These are phyloP conservation scores for Ladona fulva DNA, from an alignment of 1,140 invertebrate species.

Conservation along the genomic window DNA sequence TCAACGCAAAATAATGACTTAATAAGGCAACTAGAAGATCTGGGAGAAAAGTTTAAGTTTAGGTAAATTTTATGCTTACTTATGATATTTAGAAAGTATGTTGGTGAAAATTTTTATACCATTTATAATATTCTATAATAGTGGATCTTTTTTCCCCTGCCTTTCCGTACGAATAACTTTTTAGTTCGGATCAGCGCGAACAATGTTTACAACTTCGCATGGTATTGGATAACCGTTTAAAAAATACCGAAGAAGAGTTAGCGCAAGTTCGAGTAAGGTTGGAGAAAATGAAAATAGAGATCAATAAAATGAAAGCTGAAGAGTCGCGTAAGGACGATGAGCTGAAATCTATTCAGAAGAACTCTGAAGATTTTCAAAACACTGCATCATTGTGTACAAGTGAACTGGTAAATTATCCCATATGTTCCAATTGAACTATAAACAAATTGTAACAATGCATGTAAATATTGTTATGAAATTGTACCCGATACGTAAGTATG, in stretches of 20 bases:
- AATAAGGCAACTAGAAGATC: slow-evolving; percentile 37
- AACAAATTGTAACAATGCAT: too few relatives aligned
- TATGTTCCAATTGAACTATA: not conserved
- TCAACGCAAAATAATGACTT: slow-evolving; percentile 41
- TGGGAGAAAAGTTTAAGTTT: slow-evolving; percentile 40
- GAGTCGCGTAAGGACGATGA: slow-evolving; percentile 28
- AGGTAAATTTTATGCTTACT: slow-evolving; percentile 31
- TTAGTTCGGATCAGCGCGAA: slow-evolving; percentile 37
- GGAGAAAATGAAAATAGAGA: slow-evolving; percentile 8
- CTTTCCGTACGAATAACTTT: slow-evolving; percentile 8
- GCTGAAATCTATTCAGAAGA: slow-evolving; percentile 29
- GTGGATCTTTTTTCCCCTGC: slow-evolving; percentile 20
- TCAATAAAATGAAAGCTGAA: not conserved
- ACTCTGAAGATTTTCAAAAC: slow-evolving; percentile 30
- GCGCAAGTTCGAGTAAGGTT: slow-evolving; percentile 11
- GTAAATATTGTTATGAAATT: too few relatives aligned
- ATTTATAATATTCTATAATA: slow-evolving; percentile 13
- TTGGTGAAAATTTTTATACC: not conserved
- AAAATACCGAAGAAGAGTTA: slow-evolving; percentile 20
- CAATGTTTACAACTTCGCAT: slow-evolving; percentile 32
- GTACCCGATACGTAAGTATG: too few relatives aligned
- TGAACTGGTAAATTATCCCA: slow-evolving; percentile 27
- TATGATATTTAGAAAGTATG: not conserved
- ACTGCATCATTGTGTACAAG: slow-evolving; percentile 32
- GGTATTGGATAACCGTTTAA: slow-evolving; percentile 30